phyloP scores from a whole-genome alignment of 2,113 vertebrate genomes.

The Oreochromis tanganicae region DNA sequence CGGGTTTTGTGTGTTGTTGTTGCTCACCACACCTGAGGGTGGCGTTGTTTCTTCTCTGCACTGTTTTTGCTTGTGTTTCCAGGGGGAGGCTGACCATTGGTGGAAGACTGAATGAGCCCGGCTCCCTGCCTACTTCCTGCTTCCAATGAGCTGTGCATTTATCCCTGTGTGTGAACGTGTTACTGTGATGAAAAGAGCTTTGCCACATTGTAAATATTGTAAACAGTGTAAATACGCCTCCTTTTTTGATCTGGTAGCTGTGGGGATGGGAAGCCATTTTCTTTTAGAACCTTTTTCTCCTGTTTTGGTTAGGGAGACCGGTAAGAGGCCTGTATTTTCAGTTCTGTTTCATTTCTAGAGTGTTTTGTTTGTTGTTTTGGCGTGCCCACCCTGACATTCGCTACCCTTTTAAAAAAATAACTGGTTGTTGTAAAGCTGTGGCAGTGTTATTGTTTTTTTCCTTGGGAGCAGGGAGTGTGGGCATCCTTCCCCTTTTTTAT shows the following conservation, averaged over 20 bases:
- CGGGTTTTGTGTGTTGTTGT: background rate
- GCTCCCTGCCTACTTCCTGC: background rate
- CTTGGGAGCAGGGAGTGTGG: background rate
- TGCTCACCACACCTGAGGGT: background rate
- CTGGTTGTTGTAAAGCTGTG: background rate
- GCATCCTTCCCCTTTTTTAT: background rate
- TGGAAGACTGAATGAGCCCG: background rate
- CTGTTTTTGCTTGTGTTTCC: background rate
- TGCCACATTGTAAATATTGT: background rate
- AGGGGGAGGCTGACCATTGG: background rate
- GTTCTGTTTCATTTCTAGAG: background rate
- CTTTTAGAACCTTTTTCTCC: background rate
- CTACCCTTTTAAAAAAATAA: background rate
- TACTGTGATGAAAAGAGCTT: background rate
- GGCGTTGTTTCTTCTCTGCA: background rate
- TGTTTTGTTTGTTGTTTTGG: background rate
- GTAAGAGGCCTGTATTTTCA: background rate
- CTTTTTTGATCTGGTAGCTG: background rate
- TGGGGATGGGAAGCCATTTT: background rate
- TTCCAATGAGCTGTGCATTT: background rate
- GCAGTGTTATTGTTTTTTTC: background rate
- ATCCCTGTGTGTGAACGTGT: background rate
- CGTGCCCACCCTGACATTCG: background rate
- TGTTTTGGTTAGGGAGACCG: background rate
- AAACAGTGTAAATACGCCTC: accelerated